Conservation (phyloP, 2,888 invertebrate genomes). For the Noctua comes region DNA sequence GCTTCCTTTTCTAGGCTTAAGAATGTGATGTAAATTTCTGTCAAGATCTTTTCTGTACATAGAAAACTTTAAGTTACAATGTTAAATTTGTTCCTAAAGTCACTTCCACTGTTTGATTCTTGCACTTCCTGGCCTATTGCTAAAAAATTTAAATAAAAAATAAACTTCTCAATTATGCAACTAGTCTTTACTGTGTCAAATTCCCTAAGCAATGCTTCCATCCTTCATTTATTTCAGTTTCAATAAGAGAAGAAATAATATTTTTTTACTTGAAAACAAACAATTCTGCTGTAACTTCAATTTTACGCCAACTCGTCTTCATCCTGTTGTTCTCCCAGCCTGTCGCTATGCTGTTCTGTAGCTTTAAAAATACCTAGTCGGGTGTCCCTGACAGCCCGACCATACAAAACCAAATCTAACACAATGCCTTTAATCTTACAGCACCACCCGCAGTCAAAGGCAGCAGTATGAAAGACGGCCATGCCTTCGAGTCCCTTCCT, state of each 20-base stretch:
- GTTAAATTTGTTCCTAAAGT: constrained; percentile 28
- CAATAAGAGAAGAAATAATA: background rate
- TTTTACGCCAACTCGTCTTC: constrained; percentile 2
- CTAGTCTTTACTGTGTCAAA: background rate
- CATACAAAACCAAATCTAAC: constrained; percentile 4
- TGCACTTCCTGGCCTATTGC: constrained; percentile 16
- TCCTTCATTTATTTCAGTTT: background rate
- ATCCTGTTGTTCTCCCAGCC: constrained; percentile 45
- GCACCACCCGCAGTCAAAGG: constrained; percentile 93
- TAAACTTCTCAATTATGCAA: background rate
- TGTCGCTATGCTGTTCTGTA: constrained; percentile 33
- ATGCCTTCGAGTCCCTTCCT: constrained; percentile 95
- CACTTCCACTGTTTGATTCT: constrained; percentile 10
- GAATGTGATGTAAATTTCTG: constrained; percentile 47
- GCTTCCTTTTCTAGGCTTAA: constrained; percentile 73
- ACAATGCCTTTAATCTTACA: constrained; percentile 73
- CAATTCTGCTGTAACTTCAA: constrained; percentile 36
- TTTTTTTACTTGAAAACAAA: background rate
- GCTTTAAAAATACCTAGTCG: constrained; percentile 21
- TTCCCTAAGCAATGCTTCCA: background rate
- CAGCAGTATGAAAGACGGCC: constrained; percentile 93
- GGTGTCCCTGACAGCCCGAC: background rate
- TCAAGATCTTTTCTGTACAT: constrained; percentile 40
- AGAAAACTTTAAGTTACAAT: constrained; percentile 29
- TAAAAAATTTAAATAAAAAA: background rate